phyloP scores from a whole-genome alignment of 2,888 invertebrate genomes.

The Adineta ricciae region DNA sequence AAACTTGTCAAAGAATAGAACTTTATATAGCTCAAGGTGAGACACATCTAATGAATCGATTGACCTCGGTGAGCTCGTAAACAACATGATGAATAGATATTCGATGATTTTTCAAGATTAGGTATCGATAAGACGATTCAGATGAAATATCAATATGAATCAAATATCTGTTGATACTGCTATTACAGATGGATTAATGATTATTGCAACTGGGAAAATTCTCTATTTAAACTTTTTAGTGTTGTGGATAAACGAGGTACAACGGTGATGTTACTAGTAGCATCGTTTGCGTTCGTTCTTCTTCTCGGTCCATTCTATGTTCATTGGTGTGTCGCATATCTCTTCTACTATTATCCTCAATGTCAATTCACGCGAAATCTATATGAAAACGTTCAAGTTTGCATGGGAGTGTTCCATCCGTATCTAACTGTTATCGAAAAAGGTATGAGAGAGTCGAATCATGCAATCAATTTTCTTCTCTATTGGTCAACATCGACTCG shows the following conservation, averaged over 20 bases:
- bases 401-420: constrained; percentile 11
- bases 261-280: not conserved
- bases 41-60: no score
- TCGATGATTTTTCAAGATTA: no score
- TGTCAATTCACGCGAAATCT: constrained; percentile 11
- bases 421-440: constrained; percentile 22
- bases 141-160: no score
- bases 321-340: not conserved
- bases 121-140: no score
- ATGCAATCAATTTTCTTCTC: not conserved
- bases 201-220: no score
- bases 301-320: constrained; percentile 14
- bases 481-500: not conserved
- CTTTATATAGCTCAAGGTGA: no score
- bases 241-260: not conserved
- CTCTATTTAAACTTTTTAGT: not conserved
- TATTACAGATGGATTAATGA: no score
- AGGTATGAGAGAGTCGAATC: constrained; percentile 13
- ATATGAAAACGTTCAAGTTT: constrained; percentile 4
- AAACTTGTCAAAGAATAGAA: no score
- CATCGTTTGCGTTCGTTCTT: not conserved
- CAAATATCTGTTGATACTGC: no score
- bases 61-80: no score
- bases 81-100: no score
- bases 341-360: not conserved